A percentile compares a stretch with the other conserved stretches of the same genome.
phyloP scores from a whole-genome alignment of 2,888 invertebrate species.

The Drosophila recens region DNA sequence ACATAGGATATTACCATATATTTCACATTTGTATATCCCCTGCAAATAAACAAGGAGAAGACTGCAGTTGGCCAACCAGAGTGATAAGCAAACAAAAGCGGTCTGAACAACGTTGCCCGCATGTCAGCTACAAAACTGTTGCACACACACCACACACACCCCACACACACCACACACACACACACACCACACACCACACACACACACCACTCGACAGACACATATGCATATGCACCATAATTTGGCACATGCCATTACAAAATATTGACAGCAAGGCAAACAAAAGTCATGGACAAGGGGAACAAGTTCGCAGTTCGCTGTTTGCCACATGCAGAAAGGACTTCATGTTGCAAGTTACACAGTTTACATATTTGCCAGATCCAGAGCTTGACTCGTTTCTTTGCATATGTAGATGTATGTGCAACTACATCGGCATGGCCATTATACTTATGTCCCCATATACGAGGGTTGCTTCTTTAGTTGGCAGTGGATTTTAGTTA shows the following conservation, averaged over 20 bases:
- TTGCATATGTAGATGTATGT: slow-evolving; percentile 16
- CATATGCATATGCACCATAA: slow-evolving; percentile 43
- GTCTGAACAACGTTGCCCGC: slow-evolving; percentile 45
- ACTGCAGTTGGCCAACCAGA: slow-evolving; percentile 41
- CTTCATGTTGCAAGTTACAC: slow-evolving; percentile 47
- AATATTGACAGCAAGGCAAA: slow-evolving; percentile 66
- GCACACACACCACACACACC: slow-evolving; percentile 27
- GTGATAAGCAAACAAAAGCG: slow-evolving; percentile 68
- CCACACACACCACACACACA: slow-evolving; percentile 24
- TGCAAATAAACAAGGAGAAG: slow-evolving; percentile 42
- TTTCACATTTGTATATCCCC: slow-evolving; percentile 38
- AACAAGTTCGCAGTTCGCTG: slow-evolving; percentile 26
- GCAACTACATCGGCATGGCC: slow-evolving; percentile 12
- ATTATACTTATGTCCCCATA: background rate
- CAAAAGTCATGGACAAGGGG: slow-evolving; percentile 29
- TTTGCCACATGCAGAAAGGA: slow-evolving; percentile 11
- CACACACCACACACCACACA: slow-evolving; percentile 20
- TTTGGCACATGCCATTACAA: slow-evolving; percentile 68
- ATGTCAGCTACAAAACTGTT: slow-evolving; percentile 50
- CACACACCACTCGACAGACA: slow-evolving; percentile 13
- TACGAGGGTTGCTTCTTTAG: slow-evolving; percentile 12
- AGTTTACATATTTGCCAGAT: slow-evolving; percentile 46
- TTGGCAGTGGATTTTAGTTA: slow-evolving; percentile 21
- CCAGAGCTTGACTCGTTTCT: slow-evolving; percentile 23
- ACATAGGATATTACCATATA: slow-evolving; percentile 19